Conservation (phyloP, 2,797 vertebrate genomes). For the Allobates femoralis region DNA sequence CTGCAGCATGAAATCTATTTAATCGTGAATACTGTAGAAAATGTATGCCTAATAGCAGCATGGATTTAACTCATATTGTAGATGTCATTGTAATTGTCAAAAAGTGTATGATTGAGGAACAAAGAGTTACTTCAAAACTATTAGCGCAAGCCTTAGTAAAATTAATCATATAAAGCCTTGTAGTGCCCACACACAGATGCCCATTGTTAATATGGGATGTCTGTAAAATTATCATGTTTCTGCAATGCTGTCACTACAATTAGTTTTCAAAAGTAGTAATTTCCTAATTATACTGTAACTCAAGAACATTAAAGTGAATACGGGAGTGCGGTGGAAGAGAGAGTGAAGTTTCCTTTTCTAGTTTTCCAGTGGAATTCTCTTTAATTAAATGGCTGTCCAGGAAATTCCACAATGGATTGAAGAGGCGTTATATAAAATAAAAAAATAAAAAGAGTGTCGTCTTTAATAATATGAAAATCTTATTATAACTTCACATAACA, state of each 20-base stretch:
- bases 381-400: too few species aligned
- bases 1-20: not conserved
- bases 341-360: too few species aligned
- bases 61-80: not conserved
- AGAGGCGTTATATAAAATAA: too few species aligned
- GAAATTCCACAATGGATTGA: too few species aligned
- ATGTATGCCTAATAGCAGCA: not conserved
- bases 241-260: not conserved
- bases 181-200: not conserved
- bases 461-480: not conserved
- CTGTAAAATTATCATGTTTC: slow-evolving; percentile 4
- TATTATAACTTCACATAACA: not conserved
- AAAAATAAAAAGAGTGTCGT: too few species aligned
- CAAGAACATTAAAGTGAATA: not conserved
- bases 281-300: not conserved
- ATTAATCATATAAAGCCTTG: not conserved
- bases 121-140: not conserved
- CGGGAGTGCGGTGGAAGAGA: not conserved
- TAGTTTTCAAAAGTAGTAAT: not conserved
- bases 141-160: not conserved
- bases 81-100: not conserved
- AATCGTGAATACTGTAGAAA: not conserved
- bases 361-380: too few species aligned
- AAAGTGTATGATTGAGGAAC: slow-evolving; percentile 2
- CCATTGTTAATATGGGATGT: not conserved